These are phyloP conservation scores for Prionace glauca DNA, from an alignment of 2,797 vertebrate species.

Conservation along the genomic window DNA sequence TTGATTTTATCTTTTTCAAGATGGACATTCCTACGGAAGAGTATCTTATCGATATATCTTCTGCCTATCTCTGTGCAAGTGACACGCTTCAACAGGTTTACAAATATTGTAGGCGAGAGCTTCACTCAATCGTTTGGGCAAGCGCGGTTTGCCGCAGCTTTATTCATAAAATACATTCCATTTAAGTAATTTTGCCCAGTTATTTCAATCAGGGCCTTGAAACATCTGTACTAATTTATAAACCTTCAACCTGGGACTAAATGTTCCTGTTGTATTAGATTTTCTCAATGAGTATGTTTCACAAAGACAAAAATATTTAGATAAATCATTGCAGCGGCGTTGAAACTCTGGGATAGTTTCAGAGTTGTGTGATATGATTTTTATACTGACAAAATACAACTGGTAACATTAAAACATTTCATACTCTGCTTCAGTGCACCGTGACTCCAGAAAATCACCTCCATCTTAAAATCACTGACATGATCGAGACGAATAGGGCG, in stretches of 20 bases:
- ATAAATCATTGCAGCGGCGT: neutral
- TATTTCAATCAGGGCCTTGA: neutral
- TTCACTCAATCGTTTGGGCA: neutral
- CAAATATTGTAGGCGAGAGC: neutral
- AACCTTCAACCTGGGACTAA: neutral
- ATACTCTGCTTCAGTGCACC: neutral
- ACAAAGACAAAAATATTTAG: neutral
- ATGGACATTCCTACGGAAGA: neutral
- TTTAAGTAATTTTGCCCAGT: neutral
- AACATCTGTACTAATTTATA: neutral
- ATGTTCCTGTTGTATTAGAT: neutral
- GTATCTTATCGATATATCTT: neutral
- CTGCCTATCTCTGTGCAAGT: neutral
- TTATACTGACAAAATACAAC: neutral
- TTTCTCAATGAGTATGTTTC: neutral
- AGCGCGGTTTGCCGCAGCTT: neutral
- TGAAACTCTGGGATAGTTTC: neutral
- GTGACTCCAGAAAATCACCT: neutral
- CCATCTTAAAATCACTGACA: neutral
- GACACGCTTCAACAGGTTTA: neutral
- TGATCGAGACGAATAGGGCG: neutral
- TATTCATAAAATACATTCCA: neutral
- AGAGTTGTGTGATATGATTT: neutral
- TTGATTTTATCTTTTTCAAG: neutral
- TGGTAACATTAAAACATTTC: neutral